phyloP scores from a whole-genome alignment of 2,888 invertebrate species.

The Euspilapteryx auroguttella region DNA sequence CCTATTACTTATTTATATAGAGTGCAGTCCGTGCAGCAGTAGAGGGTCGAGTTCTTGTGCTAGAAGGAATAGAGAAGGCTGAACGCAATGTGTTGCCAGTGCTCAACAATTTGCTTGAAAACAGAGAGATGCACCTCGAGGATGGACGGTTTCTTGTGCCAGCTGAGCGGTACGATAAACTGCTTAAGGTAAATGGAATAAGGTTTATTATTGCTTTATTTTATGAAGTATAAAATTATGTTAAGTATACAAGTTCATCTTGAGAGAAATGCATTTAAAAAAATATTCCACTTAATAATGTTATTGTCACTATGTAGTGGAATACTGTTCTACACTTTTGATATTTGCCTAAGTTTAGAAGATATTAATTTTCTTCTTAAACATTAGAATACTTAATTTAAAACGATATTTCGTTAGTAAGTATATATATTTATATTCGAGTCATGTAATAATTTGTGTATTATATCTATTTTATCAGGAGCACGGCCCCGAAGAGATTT shows the following conservation, averaged over 20 bases:
- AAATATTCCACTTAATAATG: too few species aligned
- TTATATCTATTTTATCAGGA: slow-evolving; percentile 63
- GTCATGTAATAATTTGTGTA: too few species aligned
- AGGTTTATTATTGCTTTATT: not conserved
- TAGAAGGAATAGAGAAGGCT: slow-evolving; percentile 97
- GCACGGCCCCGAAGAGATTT: slow-evolving; percentile 76
- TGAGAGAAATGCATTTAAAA: too few species aligned
- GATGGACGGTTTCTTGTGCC: slow-evolving; percentile 94
- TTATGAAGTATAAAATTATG: too few species aligned
- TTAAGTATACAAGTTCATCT: too few species aligned
- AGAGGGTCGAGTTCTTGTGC: slow-evolving; percentile 82
- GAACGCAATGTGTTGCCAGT: slow-evolving; percentile 96
- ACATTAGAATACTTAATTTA: too few species aligned
- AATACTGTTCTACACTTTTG: too few species aligned
- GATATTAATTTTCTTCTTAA: too few species aligned
- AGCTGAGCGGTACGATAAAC: slow-evolving; percentile 84
- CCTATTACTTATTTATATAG: slow-evolving; percentile 33
- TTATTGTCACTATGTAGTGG: too few species aligned
- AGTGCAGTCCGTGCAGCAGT: slow-evolving; percentile 92
- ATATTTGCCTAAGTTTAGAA: too few species aligned
- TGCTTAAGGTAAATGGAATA: slow-evolving; percentile 76
- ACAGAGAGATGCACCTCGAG: slow-evolving; percentile 97
- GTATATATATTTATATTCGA: too few species aligned
- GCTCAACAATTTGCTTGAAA: slow-evolving; percentile 93
- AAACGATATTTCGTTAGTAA: too few species aligned